A percentile compares a stretch with the other conserved stretches of the same genome.
Conservation (phyloP, 2,888 invertebrate species). For the Drosophila meridiana region DNA sequence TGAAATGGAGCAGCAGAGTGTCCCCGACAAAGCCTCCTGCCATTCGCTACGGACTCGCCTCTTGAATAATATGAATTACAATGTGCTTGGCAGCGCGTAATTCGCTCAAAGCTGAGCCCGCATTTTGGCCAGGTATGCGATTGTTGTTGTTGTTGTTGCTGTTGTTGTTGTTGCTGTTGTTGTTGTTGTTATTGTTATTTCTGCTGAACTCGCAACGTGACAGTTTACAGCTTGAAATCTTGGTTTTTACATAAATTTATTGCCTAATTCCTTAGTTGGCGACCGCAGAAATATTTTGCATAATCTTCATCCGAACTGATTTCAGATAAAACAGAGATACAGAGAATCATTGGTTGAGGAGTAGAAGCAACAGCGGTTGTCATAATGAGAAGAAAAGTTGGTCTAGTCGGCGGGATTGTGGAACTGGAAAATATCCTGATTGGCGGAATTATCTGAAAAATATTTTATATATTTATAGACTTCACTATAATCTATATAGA, state of each 20-base stretch:
- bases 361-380: not conserved
- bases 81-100: constrained; percentile 66
- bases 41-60: not conserved
- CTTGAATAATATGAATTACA: constrained; percentile 76
- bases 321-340: constrained; percentile 25
- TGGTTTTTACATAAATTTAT: constrained; percentile 69
- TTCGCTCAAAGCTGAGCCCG: constrained; percentile 63
- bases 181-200: constrained; percentile 9
- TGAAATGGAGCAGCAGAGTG: constrained; percentile 45
- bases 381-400: not conserved
- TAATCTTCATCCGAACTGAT: constrained; percentile 46
- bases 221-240: constrained; percentile 53
- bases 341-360: not conserved
- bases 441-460: no score
- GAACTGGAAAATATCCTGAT: not conserved
- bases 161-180: constrained; percentile 8
- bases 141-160: constrained; percentile 5
- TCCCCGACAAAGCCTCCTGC: constrained; percentile 1
- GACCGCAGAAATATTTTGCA: constrained; percentile 42
- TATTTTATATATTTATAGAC: no score
- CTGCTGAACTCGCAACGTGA: constrained; percentile 38
- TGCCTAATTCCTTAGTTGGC: constrained; percentile 58
- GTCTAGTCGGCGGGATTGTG: not conserved
- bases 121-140: constrained; percentile 12
- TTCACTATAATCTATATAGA: no score